Evolutionary conservation across 2,888 invertebrate genomes (phyloP).

Genomic region (Dasypolia templi): DNA sequence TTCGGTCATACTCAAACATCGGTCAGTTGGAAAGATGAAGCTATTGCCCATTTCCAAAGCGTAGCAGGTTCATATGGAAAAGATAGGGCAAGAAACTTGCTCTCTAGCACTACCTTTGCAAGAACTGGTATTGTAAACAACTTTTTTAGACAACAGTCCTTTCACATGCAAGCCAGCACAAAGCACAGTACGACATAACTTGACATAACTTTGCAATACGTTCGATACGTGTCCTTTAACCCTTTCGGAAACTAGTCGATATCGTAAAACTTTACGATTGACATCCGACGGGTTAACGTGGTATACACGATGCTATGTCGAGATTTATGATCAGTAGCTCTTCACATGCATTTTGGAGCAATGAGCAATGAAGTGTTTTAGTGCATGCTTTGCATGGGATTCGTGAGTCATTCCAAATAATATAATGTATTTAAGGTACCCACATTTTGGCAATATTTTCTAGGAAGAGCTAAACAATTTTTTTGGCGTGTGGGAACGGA

Average conservation of each 20-base stretch:
- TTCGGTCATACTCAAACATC: too few species aligned
- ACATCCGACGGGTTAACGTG: conserved; percentile 87
- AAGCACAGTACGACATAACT: conserved; percentile 30
- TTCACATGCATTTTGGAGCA: conserved; percentile 64
- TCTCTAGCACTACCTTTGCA: too few species aligned
- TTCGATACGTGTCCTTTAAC: conserved; percentile 66
- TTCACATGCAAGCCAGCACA: conserved; percentile 42
- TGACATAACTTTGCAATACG: conserved; percentile 53
- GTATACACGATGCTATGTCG: conserved; percentile 64
- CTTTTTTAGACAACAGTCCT: neutral
- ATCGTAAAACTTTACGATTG: conserved; percentile 89
- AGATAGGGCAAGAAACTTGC: too few species aligned
- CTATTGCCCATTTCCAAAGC: too few species aligned
- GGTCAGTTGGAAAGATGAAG: too few species aligned
- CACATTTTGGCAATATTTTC: too few species aligned
- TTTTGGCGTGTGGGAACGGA: too few species aligned
- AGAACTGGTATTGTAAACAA: neutral
- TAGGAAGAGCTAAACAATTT: too few species aligned
- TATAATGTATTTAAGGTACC: neutral
- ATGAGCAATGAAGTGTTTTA: conserved; percentile 63
- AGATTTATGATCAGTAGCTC: conserved; percentile 70
- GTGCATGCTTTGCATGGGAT: conserved; percentile 45
- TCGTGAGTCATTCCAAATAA: conserved; percentile 38
- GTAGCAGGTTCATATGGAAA: too few species aligned
- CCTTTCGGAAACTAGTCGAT: conserved; percentile 87